Conservation (phyloP, 1,140 invertebrate genomes). For the Trichonephila clavipes region DNA sequence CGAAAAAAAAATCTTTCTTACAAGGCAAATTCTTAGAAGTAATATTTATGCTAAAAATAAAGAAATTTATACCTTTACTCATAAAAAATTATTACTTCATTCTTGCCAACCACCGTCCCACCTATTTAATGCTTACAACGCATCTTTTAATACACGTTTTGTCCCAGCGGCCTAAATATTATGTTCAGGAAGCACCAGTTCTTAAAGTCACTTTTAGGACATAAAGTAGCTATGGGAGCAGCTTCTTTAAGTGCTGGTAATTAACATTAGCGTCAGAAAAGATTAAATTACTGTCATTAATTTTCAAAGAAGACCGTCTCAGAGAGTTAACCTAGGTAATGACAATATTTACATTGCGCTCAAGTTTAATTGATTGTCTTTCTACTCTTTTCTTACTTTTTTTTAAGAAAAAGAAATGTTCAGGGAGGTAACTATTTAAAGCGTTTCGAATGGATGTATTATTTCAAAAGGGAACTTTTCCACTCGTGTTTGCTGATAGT, state of each 20-base stretch:
- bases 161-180: slow-evolving; percentile 32
- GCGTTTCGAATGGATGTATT: background rate
- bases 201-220: slow-evolving; percentile 17
- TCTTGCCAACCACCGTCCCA: background rate
- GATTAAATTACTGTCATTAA: slow-evolving; percentile 30
- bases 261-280: slow-evolving; percentile 42
- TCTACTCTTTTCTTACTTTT: background rate
- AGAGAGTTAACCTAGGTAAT: slow-evolving; percentile 2
- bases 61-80: background rate
- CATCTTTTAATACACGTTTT: background rate
- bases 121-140: background rate
- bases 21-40: too few species aligned
- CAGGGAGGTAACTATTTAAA: background rate
- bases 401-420: background rate
- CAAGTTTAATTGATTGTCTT: background rate
- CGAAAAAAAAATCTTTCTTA: too few species aligned
- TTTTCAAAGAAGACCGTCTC: slow-evolving; percentile 13
- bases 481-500: too few species aligned
- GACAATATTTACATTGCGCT: slow-evolving; percentile 21
- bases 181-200: background rate
- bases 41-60: background rate
- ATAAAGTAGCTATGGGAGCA: background rate
- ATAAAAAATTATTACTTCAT: background rate
- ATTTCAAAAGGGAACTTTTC: too few species aligned
- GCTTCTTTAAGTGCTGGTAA: slow-evolving; percentile 37